phyloP scores from a whole-genome alignment of 2,797 vertebrate species.

The Syncerus caffer region DNA sequence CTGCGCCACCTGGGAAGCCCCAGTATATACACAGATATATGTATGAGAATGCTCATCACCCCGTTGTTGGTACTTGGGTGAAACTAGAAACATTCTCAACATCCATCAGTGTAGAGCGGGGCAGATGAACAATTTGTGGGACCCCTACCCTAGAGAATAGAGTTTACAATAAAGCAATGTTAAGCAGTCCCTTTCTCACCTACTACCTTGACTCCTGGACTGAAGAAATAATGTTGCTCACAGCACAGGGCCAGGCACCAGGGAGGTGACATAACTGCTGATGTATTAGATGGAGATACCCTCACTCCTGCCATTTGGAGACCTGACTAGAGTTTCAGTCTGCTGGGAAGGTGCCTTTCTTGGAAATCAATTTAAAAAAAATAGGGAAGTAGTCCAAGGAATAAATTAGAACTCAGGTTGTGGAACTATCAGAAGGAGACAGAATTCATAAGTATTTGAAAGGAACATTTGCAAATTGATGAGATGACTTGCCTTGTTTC shows the following conservation, averaged over 20 bases:
- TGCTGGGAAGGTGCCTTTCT: not conserved
- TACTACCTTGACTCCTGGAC: not conserved
- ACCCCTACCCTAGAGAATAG: not conserved
- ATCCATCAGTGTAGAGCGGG: not conserved
- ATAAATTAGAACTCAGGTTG: constrained; percentile 5
- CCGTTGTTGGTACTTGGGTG: not conserved
- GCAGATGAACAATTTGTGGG: not conserved
- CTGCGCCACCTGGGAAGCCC: not conserved
- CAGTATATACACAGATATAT: not conserved
- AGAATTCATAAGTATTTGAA: constrained; percentile 38
- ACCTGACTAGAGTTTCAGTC: not conserved
- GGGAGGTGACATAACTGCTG: not conserved
- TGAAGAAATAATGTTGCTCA: not conserved
- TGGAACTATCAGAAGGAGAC: not conserved
- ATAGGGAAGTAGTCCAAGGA: constrained; percentile 8
- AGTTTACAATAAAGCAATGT: not conserved
- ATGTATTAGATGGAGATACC: not conserved
- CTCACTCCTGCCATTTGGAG: not conserved
- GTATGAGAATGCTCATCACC: not conserved
- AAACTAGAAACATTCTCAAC: not conserved
- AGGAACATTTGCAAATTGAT: not conserved
- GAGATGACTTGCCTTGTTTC: not conserved
- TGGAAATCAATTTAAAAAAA: not conserved
- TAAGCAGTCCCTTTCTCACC: not conserved
- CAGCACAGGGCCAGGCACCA: not conserved